These are phyloP conservation scores for Corythornis vintsioides DNA, from an alignment of 2,113 vertebrate genomes.

Conservation along the genomic window DNA sequence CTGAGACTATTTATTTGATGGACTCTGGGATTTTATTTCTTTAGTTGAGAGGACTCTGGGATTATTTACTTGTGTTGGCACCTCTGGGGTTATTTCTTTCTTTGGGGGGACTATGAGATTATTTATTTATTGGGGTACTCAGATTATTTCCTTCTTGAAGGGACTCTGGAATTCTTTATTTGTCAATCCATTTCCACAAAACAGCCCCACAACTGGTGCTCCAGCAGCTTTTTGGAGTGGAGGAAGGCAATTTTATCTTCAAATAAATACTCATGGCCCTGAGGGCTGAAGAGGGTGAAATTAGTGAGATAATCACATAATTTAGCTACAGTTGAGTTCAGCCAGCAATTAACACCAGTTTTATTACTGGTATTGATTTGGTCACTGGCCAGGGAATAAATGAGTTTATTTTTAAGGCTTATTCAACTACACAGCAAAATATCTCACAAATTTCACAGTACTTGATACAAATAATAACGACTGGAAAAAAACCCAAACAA, in stretches of 20 bases:
- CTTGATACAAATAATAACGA: not conserved
- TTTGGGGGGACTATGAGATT: no score
- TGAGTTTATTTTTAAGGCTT: not conserved
- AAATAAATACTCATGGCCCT: not conserved
- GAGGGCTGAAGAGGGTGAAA: not conserved
- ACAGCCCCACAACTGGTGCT: not conserved
- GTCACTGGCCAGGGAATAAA: not conserved
- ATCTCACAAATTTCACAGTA: not conserved
- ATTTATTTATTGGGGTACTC: not conserved
- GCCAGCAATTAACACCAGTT: not conserved
- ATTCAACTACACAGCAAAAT: accelerated
- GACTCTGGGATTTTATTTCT: no score
- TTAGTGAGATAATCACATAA: not conserved
- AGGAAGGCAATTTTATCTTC: not conserved
- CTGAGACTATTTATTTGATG: no score
- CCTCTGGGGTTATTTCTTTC: not conserved
- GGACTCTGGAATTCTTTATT: no score
- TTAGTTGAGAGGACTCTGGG: no score
- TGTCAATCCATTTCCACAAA: not conserved
- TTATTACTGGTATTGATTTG: not conserved
- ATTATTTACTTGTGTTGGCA: no score
- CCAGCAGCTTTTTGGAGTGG: not conserved
- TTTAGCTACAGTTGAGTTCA: not conserved
- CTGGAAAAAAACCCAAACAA: no score
- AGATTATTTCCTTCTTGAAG: no score